These are phyloP conservation scores for Hemistola chrysoprasaria DNA, from an alignment of 2,888 invertebrate genomes.

Conservation along the genomic window DNA sequence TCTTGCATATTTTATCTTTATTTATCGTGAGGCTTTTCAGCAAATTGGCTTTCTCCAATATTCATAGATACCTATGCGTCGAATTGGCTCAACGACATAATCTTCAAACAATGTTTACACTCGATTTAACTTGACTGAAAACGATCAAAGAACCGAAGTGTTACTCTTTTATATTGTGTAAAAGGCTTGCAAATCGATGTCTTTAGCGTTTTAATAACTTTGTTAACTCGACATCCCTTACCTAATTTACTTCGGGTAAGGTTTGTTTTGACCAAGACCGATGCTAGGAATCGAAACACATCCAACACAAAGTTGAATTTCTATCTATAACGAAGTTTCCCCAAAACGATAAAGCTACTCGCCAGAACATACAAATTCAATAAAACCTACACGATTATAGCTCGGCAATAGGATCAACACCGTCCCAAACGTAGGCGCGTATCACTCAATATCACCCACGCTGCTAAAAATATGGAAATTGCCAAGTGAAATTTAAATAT, in stretches of 20 bases:
- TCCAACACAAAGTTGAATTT: slow-evolving; percentile 3
- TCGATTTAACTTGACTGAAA: slow-evolving; percentile 34
- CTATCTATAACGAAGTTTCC: slow-evolving; percentile 8
- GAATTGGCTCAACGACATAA: slow-evolving; percentile 17
- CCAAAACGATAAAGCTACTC: slow-evolving; percentile 3
- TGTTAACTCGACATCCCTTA: slow-evolving; percentile 7
- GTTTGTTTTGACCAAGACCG: slow-evolving; percentile 4
- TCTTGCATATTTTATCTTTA: slow-evolving; percentile 21
- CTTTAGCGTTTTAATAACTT: slow-evolving; percentile 15
- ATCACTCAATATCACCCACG: slow-evolving; percentile 9
- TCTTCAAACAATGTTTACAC: slow-evolving; percentile 39
- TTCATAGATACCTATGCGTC: slow-evolving; percentile 6
- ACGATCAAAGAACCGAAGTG: slow-evolving; percentile 37
- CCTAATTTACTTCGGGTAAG: slow-evolving; percentile 7
- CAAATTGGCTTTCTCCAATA: slow-evolving; percentile 18
- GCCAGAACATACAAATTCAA: slow-evolving; percentile 8
- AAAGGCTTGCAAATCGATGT: slow-evolving; percentile 15
- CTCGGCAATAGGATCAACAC: slow-evolving; percentile 4
- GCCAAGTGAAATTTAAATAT: slow-evolving; percentile 10
- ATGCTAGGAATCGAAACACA: slow-evolving; percentile 7
- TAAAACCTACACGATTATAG: slow-evolving; percentile 7
- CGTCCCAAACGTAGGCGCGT: slow-evolving; percentile 10
- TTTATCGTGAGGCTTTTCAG: slow-evolving; percentile 18
- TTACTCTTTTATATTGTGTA: slow-evolving; percentile 25
- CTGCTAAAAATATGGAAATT: slow-evolving; percentile 11